These are phyloP conservation scores for Liparis tanakae DNA, from an alignment of 2,797 vertebrate species.

Conservation along the genomic window DNA sequence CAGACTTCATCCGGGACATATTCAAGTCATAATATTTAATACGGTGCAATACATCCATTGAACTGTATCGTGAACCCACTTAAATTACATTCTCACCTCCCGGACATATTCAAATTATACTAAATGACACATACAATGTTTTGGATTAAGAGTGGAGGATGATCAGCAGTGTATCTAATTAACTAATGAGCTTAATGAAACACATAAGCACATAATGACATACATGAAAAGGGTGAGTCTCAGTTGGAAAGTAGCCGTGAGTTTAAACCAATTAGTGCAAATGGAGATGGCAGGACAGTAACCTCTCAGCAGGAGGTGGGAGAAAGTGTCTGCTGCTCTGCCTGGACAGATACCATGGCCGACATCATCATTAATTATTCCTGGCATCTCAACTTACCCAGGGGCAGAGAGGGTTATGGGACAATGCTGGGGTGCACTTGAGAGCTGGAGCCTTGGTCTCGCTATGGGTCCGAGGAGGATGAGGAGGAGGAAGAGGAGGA, in stretches of 20 bases:
- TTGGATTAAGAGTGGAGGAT: neutral
- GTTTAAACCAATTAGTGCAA: slow-evolving; percentile 81
- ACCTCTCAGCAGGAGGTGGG: slow-evolving; percentile 77
- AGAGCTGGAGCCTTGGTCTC: slow-evolving; percentile 58
- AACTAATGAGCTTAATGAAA: slow-evolving; percentile 41
- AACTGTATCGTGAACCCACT: slow-evolving; percentile 1
- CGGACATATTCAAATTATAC: slow-evolving; percentile 12
- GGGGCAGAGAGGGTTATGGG: slow-evolving; percentile 49
- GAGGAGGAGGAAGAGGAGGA: slow-evolving; percentile 42
- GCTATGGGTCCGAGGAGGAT: slow-evolving; percentile 58
- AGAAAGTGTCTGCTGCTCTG: slow-evolving; percentile 63
- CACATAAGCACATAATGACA: slow-evolving; percentile 44
- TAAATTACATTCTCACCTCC: slow-evolving; percentile 6
- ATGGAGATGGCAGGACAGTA: slow-evolving; percentile 77
- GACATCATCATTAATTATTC: slow-evolving; percentile 84
- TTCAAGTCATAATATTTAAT: neutral
- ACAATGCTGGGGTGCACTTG: slow-evolving; percentile 72
- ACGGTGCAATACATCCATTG: neutral
- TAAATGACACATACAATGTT: slow-evolving; percentile 21
- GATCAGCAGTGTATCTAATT: slow-evolving; percentile 37
- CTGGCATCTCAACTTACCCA: slow-evolving; percentile 82
- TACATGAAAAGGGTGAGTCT: slow-evolving; percentile 23
- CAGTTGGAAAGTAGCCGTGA: slow-evolving; percentile 24
- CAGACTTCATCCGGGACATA: neutral
- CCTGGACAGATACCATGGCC: slow-evolving; percentile 72